Conservation (phyloP, 2,888 invertebrate species). For the Eueremaeus valkanovi region DNA sequence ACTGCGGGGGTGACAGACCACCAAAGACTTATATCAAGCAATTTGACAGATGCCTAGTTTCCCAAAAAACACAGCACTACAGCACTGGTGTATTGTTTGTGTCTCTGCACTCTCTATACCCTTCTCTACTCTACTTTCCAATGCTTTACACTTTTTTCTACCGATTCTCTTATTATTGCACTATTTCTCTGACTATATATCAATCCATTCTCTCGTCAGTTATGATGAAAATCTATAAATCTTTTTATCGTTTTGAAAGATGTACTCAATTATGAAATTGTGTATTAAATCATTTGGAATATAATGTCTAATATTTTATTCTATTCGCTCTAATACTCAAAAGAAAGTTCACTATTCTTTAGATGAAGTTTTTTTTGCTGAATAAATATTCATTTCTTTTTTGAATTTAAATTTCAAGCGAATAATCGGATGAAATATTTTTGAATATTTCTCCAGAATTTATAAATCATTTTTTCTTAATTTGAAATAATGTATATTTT, state of each 20-base stretch:
- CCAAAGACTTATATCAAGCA: conserved; percentile 13
- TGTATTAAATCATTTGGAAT: neutral
- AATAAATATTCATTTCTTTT: no score
- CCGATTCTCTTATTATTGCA: neutral
- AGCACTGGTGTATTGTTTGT: neutral
- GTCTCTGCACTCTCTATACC: no score
- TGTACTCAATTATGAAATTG: neutral
- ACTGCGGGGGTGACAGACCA: conserved; percentile 10
- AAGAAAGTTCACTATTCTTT: no score
- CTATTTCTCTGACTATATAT: neutral
- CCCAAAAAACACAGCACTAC: neutral
- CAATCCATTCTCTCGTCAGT: neutral
- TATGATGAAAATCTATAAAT: conserved; percentile 1
- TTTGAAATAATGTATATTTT: no score
- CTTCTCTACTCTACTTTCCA: no score
- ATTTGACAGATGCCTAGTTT: conserved; percentile 10
- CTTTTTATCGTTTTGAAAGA: neutral
- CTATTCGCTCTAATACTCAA: no score
- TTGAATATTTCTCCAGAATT: no score
- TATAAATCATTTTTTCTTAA: no score
- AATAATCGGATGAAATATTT: no score
- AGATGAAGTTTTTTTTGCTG: no score
- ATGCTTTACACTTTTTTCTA: neutral
- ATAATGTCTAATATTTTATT: neutral
- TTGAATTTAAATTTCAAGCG: no score